Percentiles rank a stretch among this genome's conserved stretches.
Evolutionary conservation across 2,113 vertebrate genomes (phyloP).

Genomic region (Capra hircus): DNA sequence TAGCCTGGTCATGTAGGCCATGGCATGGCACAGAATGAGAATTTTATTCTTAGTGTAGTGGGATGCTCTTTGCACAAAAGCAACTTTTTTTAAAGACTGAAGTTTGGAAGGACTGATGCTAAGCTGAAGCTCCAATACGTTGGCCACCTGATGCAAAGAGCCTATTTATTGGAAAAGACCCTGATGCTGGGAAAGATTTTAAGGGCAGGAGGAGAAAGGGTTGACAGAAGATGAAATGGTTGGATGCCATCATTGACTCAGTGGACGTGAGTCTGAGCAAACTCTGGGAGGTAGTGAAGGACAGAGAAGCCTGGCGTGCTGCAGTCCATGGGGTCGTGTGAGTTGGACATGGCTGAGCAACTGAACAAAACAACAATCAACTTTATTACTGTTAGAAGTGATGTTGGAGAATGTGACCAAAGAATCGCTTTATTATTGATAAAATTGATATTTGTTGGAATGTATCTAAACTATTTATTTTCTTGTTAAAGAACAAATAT

Average conservation of each 20-base stretch:
- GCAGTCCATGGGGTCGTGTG: fast-evolving
- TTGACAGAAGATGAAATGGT: neutral
- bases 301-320: neutral
- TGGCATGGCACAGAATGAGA: neutral
- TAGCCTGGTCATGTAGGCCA: fast-evolving
- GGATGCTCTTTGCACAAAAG: neutral
- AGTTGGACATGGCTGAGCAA: neutral
- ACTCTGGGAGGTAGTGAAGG: neutral
- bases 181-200: neutral
- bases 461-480: neutral
- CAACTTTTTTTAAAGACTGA: neutral
- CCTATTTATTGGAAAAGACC: neutral
- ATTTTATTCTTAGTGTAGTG: neutral
- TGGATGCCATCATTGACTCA: neutral
- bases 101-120: neutral
- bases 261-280: neutral
- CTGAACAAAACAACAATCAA: neutral
- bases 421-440: neutral
- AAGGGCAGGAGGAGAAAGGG: neutral
- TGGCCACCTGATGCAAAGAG: neutral
- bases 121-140: neutral
- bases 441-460: neutral
- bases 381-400: neutral
- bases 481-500: neutral
- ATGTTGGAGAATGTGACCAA: neutral